Percentiles rank a stretch among this genome's conserved stretches.
Evolutionary conservation across 2,113 vertebrate genomes (phyloP).

Genomic region (Romanogobio albipinnatus): DNA sequence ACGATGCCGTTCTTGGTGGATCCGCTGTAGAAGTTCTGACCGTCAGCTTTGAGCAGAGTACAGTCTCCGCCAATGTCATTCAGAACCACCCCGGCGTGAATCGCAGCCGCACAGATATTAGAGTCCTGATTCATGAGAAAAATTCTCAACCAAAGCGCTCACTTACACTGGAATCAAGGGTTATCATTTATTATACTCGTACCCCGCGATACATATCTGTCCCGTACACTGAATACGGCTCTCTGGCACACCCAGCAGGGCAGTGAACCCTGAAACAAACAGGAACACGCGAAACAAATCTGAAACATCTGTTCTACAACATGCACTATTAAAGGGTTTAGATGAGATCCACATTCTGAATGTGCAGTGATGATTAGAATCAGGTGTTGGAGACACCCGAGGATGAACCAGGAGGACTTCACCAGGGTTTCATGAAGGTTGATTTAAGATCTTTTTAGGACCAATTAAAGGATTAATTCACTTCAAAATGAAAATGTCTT

Average conservation of each 20-base stretch:
- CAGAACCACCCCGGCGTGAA: constrained; percentile 76
- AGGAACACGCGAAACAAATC: neutral
- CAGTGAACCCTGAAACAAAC: constrained; percentile 74
- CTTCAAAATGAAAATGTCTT: no score
- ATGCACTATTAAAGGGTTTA: neutral
- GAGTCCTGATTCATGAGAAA: constrained; percentile 71
- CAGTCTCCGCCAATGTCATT: constrained; percentile 76
- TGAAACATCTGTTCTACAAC: neutral
- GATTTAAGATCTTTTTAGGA: no score
- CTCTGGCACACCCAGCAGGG: constrained; percentile 69
- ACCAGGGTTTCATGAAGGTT: neutral
- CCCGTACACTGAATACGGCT: constrained; percentile 69
- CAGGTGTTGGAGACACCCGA: neutral
- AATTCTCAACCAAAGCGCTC: neutral
- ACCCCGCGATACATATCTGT: constrained; percentile 73
- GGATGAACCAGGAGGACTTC: neutral
- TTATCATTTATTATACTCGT: constrained; percentile 14
- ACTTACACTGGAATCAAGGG: neutral
- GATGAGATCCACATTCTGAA: neutral
- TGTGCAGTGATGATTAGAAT: neutral
- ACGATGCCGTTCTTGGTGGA: constrained; percentile 76
- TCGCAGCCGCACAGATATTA: constrained; percentile 76
- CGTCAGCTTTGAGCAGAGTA: constrained; percentile 71
- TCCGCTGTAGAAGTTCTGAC: constrained; percentile 71
- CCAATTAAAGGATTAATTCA: no score